These are phyloP conservation scores for Cichladusa arquata DNA, from an alignment of 2,113 vertebrate species.

Conservation along the genomic window DNA sequence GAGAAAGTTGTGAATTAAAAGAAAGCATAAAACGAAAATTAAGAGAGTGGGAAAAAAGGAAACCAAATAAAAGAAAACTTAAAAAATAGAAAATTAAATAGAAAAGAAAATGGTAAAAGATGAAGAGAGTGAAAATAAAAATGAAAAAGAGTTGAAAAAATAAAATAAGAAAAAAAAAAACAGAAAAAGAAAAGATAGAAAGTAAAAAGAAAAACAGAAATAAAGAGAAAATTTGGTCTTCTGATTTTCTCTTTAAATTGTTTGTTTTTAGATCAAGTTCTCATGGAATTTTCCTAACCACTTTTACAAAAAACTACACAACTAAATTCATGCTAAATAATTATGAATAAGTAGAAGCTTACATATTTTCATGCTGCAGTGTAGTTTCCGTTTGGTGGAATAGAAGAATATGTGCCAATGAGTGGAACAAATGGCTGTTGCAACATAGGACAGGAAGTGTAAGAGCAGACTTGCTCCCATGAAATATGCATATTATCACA, in stretches of 20 bases:
- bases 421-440: not conserved
- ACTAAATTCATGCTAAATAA: not conserved
- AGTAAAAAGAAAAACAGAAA: fast-evolving
- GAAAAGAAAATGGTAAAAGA: not conserved
- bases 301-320: not conserved
- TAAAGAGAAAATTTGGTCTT: not conserved
- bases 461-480: not conserved
- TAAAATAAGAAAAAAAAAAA: not conserved
- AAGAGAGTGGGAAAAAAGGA: not conserved
- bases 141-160: not conserved
- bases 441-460: not conserved
- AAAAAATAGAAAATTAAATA: not conserved
- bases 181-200: fast-evolving
- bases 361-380: not conserved
- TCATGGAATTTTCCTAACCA: not conserved
- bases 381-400: not conserved
- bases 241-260: not conserved
- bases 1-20: not conserved
- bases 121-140: not conserved
- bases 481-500: fast-evolving
- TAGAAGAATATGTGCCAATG: not conserved
- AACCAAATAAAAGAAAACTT: not conserved
- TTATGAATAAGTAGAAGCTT: not conserved
- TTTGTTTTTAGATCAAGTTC: not conserved
- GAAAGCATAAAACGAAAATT: not conserved